Evolutionary conservation across 2,797 vertebrate species (phyloP).

Genomic region (Syngnathus rostellatus): DNA sequence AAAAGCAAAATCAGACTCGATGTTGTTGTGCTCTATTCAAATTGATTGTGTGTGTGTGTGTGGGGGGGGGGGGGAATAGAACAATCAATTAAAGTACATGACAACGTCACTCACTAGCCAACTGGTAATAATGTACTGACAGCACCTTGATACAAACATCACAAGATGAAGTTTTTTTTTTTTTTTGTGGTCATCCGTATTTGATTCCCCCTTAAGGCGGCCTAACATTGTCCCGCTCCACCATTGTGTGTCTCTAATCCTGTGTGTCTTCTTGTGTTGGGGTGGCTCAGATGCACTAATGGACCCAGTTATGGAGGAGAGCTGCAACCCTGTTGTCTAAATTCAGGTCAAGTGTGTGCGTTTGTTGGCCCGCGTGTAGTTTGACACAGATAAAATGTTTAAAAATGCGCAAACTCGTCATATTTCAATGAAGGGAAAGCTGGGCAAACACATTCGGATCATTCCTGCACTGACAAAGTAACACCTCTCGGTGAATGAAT

Average conservation of each 20-base stretch:
- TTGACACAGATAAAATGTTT: not conserved
- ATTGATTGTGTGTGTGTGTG: not conserved
- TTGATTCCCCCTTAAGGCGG: slow-evolving; percentile 4
- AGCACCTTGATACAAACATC: not conserved
- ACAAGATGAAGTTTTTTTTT: not conserved
- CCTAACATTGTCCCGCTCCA: not conserved
- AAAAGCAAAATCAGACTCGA: not conserved
- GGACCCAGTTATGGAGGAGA: slow-evolving; percentile 46
- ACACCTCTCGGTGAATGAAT: too few relatives aligned
- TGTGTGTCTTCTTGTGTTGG: slow-evolving; percentile 37
- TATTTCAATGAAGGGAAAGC: not conserved
- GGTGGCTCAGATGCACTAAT: slow-evolving; percentile 55
- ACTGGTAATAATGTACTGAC: not conserved
- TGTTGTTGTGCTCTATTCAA: not conserved
- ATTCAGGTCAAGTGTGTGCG: slow-evolving; percentile 56
- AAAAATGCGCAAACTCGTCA: not conserved
- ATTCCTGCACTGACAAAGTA: too few relatives aligned
- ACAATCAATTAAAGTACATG: slow-evolving; percentile 1
- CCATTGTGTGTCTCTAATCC: slow-evolving; percentile 42
- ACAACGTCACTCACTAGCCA: not conserved
- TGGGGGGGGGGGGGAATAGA: not conserved
- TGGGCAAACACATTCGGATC: too few relatives aligned
- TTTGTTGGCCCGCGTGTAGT: not conserved
- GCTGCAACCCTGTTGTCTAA: slow-evolving; percentile 38
- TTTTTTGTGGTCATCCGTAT: slow-evolving; percentile 9